These are phyloP conservation scores for Habropoda laboriosa DNA, from an alignment of 1,140 invertebrate species.

Conservation along the genomic window DNA sequence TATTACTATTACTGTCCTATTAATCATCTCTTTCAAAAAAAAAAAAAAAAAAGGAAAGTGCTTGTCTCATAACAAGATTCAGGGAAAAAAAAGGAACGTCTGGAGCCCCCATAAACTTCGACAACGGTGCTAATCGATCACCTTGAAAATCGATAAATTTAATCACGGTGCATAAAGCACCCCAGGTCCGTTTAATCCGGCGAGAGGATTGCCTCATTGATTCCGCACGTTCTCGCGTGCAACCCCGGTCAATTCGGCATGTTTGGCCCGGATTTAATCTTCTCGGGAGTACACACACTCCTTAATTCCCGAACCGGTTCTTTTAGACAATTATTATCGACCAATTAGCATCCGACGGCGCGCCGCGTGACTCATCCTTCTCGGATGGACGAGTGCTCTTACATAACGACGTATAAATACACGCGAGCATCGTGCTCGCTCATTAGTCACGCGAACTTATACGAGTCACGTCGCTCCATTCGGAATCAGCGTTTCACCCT, in stretches of 20 bases:
- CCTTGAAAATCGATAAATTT: background rate
- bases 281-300: background rate
- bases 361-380: conserved; percentile 6
- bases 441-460: conserved; percentile 38
- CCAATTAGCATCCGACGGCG: conserved; percentile 37
- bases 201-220: background rate
- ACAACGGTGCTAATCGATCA: background rate
- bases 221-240: background rate
- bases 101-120: no score
- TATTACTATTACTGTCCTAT: no score
- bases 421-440: background rate
- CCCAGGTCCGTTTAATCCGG: background rate
- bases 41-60: no score
- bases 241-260: no score
- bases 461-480: background rate
- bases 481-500: background rate
- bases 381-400: conserved; percentile 4
- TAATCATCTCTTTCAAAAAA: no score
- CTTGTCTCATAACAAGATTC: no score
- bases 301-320: conserved; percentile 42
- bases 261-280: conserved; percentile 22
- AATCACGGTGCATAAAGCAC: no score
- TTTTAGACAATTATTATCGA: conserved; percentile 41
- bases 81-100: no score
- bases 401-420: conserved; percentile 27